phyloP scores from a whole-genome alignment of 2,888 invertebrate genomes.

The Stenchaetothrips biformis region DNA sequence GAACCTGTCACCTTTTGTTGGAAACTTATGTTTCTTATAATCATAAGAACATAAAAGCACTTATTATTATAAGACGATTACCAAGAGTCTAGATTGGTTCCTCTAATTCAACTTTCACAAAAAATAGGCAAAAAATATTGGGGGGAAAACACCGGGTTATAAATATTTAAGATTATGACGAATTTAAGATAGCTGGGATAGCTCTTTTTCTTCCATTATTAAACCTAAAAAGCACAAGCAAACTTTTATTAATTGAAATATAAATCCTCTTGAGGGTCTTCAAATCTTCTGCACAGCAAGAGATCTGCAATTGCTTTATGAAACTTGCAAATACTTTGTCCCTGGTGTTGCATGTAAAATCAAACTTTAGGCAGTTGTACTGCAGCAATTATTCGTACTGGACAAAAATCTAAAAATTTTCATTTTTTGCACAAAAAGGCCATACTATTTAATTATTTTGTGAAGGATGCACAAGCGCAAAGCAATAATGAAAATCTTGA shows the following conservation, averaged over 20 bases:
- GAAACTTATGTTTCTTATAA: too few species aligned
- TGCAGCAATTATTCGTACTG: not conserved
- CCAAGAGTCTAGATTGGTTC: too few species aligned
- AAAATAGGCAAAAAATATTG: too few species aligned
- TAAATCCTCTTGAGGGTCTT: not conserved
- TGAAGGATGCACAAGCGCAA: not conserved
- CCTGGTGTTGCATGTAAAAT: not conserved
- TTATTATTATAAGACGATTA: too few species aligned
- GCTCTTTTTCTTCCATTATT: slow-evolving; percentile 18
- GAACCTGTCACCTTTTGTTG: too few species aligned
- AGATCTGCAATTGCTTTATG: not conserved
- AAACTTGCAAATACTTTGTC: not conserved
- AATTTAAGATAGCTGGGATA: not conserved
- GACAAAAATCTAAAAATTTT: not conserved
- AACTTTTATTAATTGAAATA: not conserved
- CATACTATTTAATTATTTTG: too few species aligned
- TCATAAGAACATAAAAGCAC: too few species aligned
- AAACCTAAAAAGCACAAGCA: not conserved
- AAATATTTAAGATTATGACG: not conserved
- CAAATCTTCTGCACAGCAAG: slow-evolving; percentile 4
- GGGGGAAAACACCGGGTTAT: too few species aligned
- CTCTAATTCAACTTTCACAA: too few species aligned
- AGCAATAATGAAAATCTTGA: not conserved
- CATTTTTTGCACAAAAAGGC: too few species aligned
- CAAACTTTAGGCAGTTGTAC: not conserved